These are phyloP conservation scores for Echeneis naucrates DNA, from an alignment of 2,797 vertebrate genomes.

Conservation along the genomic window DNA sequence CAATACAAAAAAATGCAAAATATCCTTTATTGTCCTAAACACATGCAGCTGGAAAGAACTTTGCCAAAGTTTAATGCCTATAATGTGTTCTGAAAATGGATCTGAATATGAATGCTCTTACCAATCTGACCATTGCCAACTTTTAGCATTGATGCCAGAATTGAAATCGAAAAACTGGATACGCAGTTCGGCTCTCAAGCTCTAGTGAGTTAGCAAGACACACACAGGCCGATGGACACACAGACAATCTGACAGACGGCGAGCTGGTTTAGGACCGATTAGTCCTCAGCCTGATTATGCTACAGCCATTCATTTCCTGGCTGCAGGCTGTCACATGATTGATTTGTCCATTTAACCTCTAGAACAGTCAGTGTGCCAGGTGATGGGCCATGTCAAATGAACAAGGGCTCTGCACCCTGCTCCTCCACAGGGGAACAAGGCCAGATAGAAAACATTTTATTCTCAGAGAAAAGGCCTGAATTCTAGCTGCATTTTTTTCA, in stretches of 20 bases:
- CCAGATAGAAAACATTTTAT: conserved; percentile 35
- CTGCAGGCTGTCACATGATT: conserved; percentile 84
- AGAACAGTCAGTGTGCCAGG: conserved; percentile 77
- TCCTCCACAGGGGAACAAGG: conserved; percentile 56
- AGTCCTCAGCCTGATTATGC: conserved; percentile 81
- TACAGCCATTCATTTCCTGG: conserved; percentile 83
- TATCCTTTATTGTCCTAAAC: background rate
- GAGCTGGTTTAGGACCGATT: conserved; percentile 67
- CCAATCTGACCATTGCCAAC: background rate
- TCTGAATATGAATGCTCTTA: background rate
- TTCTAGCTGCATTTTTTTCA: conserved; percentile 13
- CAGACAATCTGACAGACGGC: conserved; percentile 46
- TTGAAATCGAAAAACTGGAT: conserved; percentile 7
- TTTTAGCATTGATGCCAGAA: background rate
- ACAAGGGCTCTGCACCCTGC: conserved; percentile 72
- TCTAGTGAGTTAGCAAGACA: conserved; percentile 14
- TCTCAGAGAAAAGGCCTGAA: background rate
- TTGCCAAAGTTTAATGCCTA: background rate
- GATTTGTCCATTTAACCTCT: conserved; percentile 87
- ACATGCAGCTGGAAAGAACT: background rate
- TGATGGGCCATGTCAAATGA: conserved; percentile 80
- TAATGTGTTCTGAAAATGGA: background rate
- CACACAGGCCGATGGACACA: conserved; percentile 15
- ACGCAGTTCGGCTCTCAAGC: background rate
- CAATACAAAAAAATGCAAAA: background rate